Base-by-base conservation (phyloP, 2,888 invertebrate species). In the Cerastis leucographa region DNA sequence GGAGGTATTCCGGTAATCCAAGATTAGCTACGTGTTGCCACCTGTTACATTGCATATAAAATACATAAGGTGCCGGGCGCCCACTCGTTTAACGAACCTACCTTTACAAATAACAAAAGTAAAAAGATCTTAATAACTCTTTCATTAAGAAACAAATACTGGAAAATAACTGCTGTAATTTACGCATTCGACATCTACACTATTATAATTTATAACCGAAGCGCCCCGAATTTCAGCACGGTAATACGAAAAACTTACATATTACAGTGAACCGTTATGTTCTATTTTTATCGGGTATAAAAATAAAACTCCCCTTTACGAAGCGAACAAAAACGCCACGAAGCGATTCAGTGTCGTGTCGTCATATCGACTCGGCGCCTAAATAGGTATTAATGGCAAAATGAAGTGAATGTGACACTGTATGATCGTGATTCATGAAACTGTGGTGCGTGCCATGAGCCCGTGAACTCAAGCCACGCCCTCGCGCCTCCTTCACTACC, bases 371-470 rank as follows among this genome's bases (percentile, higher is more conserved):
- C 68, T 79, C 59, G 61, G 64, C 56, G 66, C 68, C 74, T 81
- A 81, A 86, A 84, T 76, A 72, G 25, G 81, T 78, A 81, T 81
- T 81, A 84, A 84, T 88, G 78, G 62, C 66, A 49, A 78, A 71
- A 42, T 76, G 73, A 69, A 85, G 76, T 67, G 77, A 80, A 82
- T 70, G 75, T 81, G 83, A 85, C 86, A 85, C 74, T 85, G 78
- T 77, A 76, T 83, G 81, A 87, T 70, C 64, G 76, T 87, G 85
- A 87, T 83, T 87, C 72, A 85, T 87, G 76, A 51, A 61, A 61
- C 44, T 25, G 70, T 14, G 40, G 83, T 88, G 90, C 90, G 90
- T 91, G 90, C 54, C 73, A 70, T 89, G 76, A 89, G 87, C 69
- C 74, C 72, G 64, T 88, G 78, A 87, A 84, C 70, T 71, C 68